Conservation (phyloP, 1,140 invertebrate species). For the Dendrolimus punctatus region DNA sequence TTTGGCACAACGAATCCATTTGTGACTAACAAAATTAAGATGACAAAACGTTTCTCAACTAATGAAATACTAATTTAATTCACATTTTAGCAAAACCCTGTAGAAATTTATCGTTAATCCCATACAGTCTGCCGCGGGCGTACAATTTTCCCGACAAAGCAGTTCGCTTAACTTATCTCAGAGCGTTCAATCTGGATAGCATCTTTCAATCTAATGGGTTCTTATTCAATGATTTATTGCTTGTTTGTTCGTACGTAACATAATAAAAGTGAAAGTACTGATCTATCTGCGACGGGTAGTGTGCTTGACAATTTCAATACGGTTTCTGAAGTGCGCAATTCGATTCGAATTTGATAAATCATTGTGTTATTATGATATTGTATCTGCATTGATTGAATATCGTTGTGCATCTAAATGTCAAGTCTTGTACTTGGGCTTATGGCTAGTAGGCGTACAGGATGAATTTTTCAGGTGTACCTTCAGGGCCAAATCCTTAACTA, state of each 20-base stretch:
- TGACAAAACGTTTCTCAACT: no score
- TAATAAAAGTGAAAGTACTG: conserved; percentile 1
- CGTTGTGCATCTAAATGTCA: no score
- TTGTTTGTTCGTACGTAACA: conserved; percentile 24
- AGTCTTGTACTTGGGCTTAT: no score
- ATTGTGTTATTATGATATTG: background rate
- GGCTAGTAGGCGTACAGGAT: no score
- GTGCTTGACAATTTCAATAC: background rate
- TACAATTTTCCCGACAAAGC: conserved; percentile 19
- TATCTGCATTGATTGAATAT: no score
- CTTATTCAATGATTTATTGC: conserved; percentile 25
- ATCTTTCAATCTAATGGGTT: conserved; percentile 23
- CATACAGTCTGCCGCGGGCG: conserved; percentile 16
- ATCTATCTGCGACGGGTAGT: background rate
- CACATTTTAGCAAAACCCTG: no score
- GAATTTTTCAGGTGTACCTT: no score
- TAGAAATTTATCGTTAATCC: conserved; percentile 18
- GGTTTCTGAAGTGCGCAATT: background rate
- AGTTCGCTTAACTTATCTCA: conserved; percentile 18
- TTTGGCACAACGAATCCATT: no score
- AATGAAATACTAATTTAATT: no score
- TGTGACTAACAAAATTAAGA: no score
- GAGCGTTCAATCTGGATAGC: conserved; percentile 20
- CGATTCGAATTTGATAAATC: conserved; percentile 2
- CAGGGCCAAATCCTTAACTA: no score